Evolutionary conservation across 2,888 invertebrate species (phyloP), one percentile per base, ranked within the genome.

Genomic region (Euplagia quadripunctaria): DNA sequence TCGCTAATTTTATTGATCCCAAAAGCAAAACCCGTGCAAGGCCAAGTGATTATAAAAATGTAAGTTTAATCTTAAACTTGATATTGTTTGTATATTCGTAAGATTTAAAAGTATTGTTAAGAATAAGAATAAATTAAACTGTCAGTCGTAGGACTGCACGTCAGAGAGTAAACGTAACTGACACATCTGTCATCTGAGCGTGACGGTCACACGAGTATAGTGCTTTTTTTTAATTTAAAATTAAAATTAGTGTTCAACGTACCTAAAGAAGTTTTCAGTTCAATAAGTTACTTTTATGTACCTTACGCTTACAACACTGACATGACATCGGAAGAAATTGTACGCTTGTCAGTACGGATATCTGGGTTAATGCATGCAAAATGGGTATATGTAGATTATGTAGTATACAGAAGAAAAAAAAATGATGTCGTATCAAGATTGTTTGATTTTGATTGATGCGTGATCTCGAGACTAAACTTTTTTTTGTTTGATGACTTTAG

Each of bases 331-430:
- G 75, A 74, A 72, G 70, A 79, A 79, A 80, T 85, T 82, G 82
- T 82, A 79, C 79, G 86, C 85, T 86, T 88, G 85, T 86, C 88
- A 86, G 83, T 88, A 85, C 88, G 87, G 84, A 87, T 89, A 90
- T 91, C 87, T 92, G 86, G 92, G 93, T 88, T 93, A 93, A 94
- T 93, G 88, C 86, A 87, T 85, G 82, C 81, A 87, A 82, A 88
- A 82, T 79, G 73, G 76, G 80, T 71, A 81, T 87, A 80, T 83
- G 81, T 82, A 79, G 81, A 31, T 31, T 31, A 31, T 31, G 31
- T 79, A 77, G 6, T 61, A 20, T 20, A 31, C 61, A 51, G 63
- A 67, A 81, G 79, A 85, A 86, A 43, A 58, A 88, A 88, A 89
- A 84, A 84, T 83, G 85, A 81, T 85, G 87, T 89, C 87, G 73